phyloP scores from a whole-genome alignment of 2,888 invertebrate genomes.

The Onchidella celtica region DNA sequence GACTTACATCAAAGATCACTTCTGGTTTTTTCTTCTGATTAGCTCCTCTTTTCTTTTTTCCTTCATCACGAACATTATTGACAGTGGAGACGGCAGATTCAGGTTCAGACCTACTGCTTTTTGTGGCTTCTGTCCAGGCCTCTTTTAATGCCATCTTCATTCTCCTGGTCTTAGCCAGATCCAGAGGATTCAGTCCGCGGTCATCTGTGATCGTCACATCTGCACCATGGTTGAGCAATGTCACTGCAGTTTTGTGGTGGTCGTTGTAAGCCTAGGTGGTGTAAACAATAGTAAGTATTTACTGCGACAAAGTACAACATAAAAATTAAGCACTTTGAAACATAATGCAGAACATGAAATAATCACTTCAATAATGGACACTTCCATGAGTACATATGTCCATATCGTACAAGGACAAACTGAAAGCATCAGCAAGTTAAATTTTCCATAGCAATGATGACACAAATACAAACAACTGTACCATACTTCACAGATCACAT shows the following conservation, averaged over 20 bases:
- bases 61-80: neutral
- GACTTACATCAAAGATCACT: slow-evolving; percentile 76
- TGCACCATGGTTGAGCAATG: slow-evolving; percentile 73
- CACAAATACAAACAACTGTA: no score
- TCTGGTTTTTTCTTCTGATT: slow-evolving; percentile 61
- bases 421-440: no score
- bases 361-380: no score
- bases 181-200: slow-evolving; percentile 74
- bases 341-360: no score
- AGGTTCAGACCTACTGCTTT: slow-evolving; percentile 56
- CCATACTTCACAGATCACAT: no score
- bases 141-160: slow-evolving; percentile 72
- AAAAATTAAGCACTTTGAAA: no score
- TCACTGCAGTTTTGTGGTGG: slow-evolving; percentile 71
- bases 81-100: slow-evolving; percentile 38
- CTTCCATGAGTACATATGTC: no score
- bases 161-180: slow-evolving; percentile 75
- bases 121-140: slow-evolving; percentile 74
- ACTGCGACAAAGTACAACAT: no score
- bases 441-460: no score
- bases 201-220: slow-evolving; percentile 76
- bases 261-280: slow-evolving; percentile 76
- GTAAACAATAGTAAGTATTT: no score
- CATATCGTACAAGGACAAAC: no score
- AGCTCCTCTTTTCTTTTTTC: neutral